Base-by-base conservation (phyloP, 2,113 vertebrate species). In the Gobio gobio region DNA sequence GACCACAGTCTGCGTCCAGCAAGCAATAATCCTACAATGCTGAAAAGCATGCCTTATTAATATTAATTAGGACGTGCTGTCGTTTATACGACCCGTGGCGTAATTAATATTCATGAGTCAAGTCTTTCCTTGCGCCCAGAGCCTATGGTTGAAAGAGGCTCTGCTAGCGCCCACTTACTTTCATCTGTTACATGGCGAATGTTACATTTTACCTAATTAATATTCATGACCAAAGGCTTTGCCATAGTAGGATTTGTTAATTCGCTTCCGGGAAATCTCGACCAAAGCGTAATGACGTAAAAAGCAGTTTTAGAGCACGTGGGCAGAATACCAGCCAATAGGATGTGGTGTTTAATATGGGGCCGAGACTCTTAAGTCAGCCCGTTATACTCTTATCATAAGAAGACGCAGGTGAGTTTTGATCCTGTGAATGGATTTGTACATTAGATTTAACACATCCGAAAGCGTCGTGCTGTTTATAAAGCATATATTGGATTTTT, bases 291-390 rank as follows among this genome's bases (percentile, higher is more conserved):
- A n/a, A 33, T 78, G 78, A 66, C 43, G 78, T 33, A 22, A 14
- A 20, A 36, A 7, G 29, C 10, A 33, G 61, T 14, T n/a, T 72
- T 14, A 2, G 10, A 70, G 14, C 80, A 72, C 29, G 64, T 56
- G 59, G n/a, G 22, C 83, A 87, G 66, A 61, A 78, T 75, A 9
- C 68, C 22, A 87, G 74, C 88, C 86, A 87, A 89, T 89, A 45
- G 56, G 4, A 84, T 58, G 73, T 8, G 45, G 40, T n/a, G 81
- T 82, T 88, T 82, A 82, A 18, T 51, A 85, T 85, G 82, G 45
- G 26, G 20, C 49, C 10, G 24, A 26, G 16, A 61, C 76, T 74
- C 61, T 78, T 64, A 45, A 72, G 12, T 6, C 58, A 13, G 4
- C 18, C 12, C 45, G 74, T 80, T 83, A 72, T 12, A 51, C 10